These are phyloP conservation scores for Eriocheir sinensis DNA, from an alignment of 1,140 invertebrate genomes.

Conservation along the genomic window DNA sequence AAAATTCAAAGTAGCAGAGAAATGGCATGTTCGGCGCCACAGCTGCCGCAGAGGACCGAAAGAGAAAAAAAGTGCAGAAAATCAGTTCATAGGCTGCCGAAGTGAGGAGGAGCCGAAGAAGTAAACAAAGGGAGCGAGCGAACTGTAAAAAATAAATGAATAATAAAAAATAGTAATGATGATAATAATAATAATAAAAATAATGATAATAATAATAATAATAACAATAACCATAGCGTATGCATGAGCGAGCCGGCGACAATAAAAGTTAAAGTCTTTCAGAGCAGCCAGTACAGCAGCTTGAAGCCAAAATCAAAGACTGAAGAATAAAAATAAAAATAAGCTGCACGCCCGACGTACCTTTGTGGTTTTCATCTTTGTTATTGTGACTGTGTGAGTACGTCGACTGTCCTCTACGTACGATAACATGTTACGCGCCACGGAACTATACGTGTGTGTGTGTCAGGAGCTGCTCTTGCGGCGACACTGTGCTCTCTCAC, in stretches of 20 bases:
- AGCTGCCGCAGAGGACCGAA: neutral
- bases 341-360: neutral
- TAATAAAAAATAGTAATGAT: neutral
- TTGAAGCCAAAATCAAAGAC: neutral
- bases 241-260: neutral
- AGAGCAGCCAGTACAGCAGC: too few relatives aligned
- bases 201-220: slow-evolving; percentile 14
- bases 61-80: neutral
- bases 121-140: too few relatives aligned
- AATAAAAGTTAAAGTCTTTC: too few relatives aligned
- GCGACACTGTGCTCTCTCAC: neutral
- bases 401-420: neutral
- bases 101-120: too few relatives aligned
- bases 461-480: neutral
- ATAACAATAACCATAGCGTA: neutral
- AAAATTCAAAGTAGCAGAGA: neutral
- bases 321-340: too few relatives aligned
- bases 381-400: neutral
- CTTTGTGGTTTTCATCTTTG: neutral
- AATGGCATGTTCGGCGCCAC: neutral
- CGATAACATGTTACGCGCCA: neutral
- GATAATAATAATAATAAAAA: slow-evolving; percentile 10
- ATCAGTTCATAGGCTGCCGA: neutral
- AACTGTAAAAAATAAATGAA: neutral
- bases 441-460: neutral